These are phyloP conservation scores for Drosophila parabipectinata DNA, from an alignment of 1,140 invertebrate species.

Conservation along the genomic window DNA sequence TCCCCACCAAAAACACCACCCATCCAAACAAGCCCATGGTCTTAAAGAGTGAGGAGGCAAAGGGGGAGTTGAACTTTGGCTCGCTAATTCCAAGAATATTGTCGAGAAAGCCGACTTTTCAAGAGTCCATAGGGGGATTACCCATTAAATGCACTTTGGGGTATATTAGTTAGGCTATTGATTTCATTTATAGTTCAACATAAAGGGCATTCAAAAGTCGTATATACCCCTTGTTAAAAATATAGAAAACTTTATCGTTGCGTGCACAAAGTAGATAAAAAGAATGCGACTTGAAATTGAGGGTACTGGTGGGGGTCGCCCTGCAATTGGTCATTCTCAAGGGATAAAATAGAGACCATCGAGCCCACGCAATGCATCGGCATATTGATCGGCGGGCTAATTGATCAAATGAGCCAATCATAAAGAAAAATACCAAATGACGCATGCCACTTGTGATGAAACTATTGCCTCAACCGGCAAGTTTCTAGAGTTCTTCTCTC, in stretches of 20 bases:
- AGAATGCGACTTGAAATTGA: constrained; percentile 3
- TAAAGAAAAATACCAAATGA: constrained; percentile 7
- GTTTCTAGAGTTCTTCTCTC: background rate
- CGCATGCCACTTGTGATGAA: constrained; percentile 46
- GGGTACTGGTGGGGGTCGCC: constrained; percentile 2
- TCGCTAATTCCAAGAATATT: constrained; percentile 36
- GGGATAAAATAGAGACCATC: background rate
- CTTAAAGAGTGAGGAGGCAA: background rate
- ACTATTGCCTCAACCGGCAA: constrained; percentile 21
- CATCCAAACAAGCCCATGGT: constrained; percentile 6
- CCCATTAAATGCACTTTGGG: constrained; percentile 11
- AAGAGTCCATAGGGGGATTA: background rate
- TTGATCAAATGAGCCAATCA: constrained; percentile 40
- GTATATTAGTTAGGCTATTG: constrained; percentile 1
- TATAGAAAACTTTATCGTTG: background rate
- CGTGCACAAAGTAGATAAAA: constrained; percentile 14
- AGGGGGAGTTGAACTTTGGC: constrained; percentile 42
- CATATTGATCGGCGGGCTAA: constrained; percentile 40
- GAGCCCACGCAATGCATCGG: constrained; percentile 27
- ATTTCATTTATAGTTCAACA: too few relatives aligned
- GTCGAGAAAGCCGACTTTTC: constrained; percentile 32
- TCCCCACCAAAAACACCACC: background rate
- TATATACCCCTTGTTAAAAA: background rate
- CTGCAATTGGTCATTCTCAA: constrained; percentile 17
- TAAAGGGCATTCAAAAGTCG: constrained; percentile 1